phyloP scores from a whole-genome alignment of 2,888 invertebrate genomes.

The Lochmaea capreae region DNA sequence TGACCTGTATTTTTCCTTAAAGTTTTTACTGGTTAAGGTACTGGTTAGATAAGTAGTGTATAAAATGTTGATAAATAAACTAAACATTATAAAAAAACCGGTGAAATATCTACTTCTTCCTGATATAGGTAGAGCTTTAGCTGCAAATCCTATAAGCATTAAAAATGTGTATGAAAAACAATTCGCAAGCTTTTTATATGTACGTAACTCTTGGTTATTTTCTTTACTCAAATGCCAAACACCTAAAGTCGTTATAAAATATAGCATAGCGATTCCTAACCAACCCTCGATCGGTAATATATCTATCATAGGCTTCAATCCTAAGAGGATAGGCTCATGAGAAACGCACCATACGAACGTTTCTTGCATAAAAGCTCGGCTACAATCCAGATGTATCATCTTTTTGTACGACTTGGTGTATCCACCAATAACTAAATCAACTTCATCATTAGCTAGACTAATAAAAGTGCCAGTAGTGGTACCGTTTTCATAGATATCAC shows the following conservation, averaged over 20 bases:
- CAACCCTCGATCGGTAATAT: conserved; percentile 37
- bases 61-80: conserved; percentile 50
- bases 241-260: conserved; percentile 29
- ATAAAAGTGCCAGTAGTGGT: conserved; percentile 53
- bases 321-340: conserved; percentile 50
- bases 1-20: conserved; percentile 51
- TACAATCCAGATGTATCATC: conserved; percentile 55
- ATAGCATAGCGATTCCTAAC: conserved; percentile 26
- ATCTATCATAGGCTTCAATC: conserved; percentile 36
- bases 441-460: conserved; percentile 50
- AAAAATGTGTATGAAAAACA: conserved; percentile 46
- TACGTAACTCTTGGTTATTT: conserved; percentile 23
- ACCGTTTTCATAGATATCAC: conserved; percentile 49
- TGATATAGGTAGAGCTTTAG: conserved; percentile 49
- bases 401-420: conserved; percentile 55
- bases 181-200: conserved; percentile 38
- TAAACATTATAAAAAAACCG: conserved; percentile 50
- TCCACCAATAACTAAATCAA: conserved; percentile 59
- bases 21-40: conserved; percentile 51
- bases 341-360: conserved; percentile 60
- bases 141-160: conserved; percentile 48
- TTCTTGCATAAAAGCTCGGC: conserved; percentile 58
- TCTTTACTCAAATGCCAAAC: conserved; percentile 36
- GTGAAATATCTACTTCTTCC: conserved; percentile 48
- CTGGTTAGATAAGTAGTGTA: conserved; percentile 56